Evolutionary conservation across 2,888 invertebrate species (phyloP), one percentile per base, ranked within the genome.

Genomic region (Parthenolecanium corni): DNA sequence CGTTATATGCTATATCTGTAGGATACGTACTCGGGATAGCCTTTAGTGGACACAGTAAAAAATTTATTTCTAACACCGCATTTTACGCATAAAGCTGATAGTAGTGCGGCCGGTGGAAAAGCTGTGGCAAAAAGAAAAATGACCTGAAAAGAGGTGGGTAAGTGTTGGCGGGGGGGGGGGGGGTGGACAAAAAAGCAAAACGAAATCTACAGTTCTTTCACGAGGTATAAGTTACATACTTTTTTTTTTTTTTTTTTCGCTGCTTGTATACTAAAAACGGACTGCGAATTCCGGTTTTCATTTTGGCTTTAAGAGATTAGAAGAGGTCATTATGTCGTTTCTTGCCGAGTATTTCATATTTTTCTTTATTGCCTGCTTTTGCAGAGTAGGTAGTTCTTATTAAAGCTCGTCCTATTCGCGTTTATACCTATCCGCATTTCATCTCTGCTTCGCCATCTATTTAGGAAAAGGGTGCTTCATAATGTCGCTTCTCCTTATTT

Each of bases 241-340:
- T 44, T 44, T 57, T 42, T 42, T 42, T 42, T 42, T 42, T 42
- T 18, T 14, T 42, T 14, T 18, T 42, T 18, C 44, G 38, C 18
- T 42, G 4, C 18, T 18, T 18, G 44, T 42, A 31, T 21, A 44
- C n/a, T 46, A 46, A 57, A 57, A 57, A 57, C 57, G 57, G 57
- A 44, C 44, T 46, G 57, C 46, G 47, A 57, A 57, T 57, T 57
- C 57, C 46, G 57, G 57, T 57, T 57, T 57, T 42, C 3, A 4
- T 14, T 14, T 16, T 6, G 46, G 46, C 57, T 47, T 57, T 46
- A 57, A 57, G 57, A 57, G 57, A 57, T 57, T 57, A 57, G 44
- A 57, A 57, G 57, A 57, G 57, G 57, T 57, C 57, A 57, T 57
- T 57, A 57, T 57, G 57, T 57, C 47, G 57, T 57, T 57, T 57